These are phyloP conservation scores for Pantherophis alleghaniensis DNA, from an alignment of 2,797 vertebrate species.

Conservation along the genomic window DNA sequence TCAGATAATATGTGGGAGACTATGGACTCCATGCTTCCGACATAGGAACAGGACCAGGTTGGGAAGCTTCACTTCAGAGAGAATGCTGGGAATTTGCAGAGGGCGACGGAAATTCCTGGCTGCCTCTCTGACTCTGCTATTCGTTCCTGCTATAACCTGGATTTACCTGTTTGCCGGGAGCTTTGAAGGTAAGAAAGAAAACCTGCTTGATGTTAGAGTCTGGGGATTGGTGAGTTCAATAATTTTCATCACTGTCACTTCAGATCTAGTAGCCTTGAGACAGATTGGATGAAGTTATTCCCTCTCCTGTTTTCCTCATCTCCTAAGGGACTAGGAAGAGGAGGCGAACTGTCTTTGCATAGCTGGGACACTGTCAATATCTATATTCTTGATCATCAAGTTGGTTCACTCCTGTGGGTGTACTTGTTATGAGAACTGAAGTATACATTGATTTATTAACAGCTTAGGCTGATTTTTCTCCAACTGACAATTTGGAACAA, in stretches of 20 bases:
- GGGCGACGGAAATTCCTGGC: constrained; percentile 97
- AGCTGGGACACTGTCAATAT: constrained; percentile 11
- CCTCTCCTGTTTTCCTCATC: background rate
- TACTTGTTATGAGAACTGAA: constrained; percentile 11
- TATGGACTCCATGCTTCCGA: constrained; percentile 77
- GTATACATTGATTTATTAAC: background rate
- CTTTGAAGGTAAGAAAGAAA: constrained; percentile 85
- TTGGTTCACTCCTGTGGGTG: background rate
- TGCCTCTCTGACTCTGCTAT: constrained; percentile 89
- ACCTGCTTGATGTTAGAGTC: background rate
- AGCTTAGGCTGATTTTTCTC: background rate
- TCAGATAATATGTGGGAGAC: constrained; percentile 85
- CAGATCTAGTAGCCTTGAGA: constrained; percentile 1
- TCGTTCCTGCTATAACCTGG: constrained; percentile 96
- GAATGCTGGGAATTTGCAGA: constrained; percentile 98
- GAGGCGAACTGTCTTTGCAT: background rate
- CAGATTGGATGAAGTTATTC: constrained; percentile 2
- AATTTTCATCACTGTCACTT: background rate
- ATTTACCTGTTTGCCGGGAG: constrained; percentile 92
- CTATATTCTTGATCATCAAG: background rate
- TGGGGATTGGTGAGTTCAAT: background rate
- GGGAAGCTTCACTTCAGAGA: constrained; percentile 77
- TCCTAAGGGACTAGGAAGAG: background rate
- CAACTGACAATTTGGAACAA: constrained; percentile 4
- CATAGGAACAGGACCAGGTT: constrained; percentile 79